Conservation (phyloP, 2,113 vertebrate species). For the Spea multiplicata region DNA sequence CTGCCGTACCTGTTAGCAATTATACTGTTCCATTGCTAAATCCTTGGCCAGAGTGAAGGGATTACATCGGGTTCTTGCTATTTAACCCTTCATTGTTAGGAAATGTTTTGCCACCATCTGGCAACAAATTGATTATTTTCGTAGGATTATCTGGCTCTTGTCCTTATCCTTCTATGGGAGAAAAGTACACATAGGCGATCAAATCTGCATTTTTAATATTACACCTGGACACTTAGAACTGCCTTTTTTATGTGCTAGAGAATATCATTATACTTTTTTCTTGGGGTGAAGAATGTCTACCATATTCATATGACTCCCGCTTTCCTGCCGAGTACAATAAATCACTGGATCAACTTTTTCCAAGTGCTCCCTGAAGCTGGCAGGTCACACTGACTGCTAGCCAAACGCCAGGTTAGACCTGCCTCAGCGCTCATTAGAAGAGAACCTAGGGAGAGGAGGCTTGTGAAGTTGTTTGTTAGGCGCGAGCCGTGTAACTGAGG, state of each 20-base stretch:
- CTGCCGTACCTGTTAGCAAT: conserved; percentile 48
- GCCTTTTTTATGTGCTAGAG: background rate
- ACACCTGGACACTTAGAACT: conserved; percentile 4
- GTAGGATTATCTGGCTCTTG: background rate
- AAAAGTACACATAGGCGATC: no score
- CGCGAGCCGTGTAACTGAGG: no score
- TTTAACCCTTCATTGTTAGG: conserved; percentile 29
- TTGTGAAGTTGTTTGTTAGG: no score
- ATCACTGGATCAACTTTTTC: conserved; percentile 6
- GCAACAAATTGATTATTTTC: background rate
- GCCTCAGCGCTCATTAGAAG: background rate
- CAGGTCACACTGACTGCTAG: background rate
- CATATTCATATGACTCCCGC: conserved; percentile 24
- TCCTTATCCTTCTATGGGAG: background rate
- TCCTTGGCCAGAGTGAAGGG: conserved; percentile 44
- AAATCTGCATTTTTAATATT: background rate
- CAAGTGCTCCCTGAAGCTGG: background rate
- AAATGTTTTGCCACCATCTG: background rate
- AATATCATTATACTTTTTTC: background rate
- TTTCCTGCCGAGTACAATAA: conserved; percentile 1
- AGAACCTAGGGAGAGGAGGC: background rate
- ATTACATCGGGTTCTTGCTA: conserved; percentile 44
- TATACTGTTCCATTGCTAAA: conserved; percentile 47
- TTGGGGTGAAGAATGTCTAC: conserved; percentile 1
- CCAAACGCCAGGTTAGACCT: background rate